Conservation (phyloP, 2,797 vertebrate species). For the Fratercula arctica region DNA sequence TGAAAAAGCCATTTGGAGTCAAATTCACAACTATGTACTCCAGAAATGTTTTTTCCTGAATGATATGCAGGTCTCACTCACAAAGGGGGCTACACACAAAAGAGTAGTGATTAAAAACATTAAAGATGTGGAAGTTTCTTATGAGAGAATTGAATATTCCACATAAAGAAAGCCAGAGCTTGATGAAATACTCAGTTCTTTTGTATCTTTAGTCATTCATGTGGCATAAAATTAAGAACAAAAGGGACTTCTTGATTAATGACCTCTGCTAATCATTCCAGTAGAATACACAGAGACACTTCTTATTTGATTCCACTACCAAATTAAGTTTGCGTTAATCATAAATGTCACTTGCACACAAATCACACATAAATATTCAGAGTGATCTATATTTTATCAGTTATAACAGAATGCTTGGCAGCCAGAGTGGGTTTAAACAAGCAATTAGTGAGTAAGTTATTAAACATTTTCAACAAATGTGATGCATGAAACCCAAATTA, state of each 20-base stretch:
- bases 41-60: neutral
- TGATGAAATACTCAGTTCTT: conserved; percentile 43
- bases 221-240: conserved; percentile 67
- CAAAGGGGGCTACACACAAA: neutral
- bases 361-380: conserved; percentile 68
- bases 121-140: neutral
- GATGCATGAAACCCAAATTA: conserved; percentile 63
- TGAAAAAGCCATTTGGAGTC: neutral
- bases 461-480: conserved; percentile 74
- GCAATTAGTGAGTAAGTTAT: conserved; percentile 73
- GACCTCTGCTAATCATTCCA: conserved; percentile 70
- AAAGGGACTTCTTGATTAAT: conserved; percentile 72
- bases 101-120: conserved; percentile 17
- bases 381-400: conserved; percentile 76
- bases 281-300: conserved; percentile 60
- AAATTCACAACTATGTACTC: neutral
- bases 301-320: conserved; percentile 67
- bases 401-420: conserved; percentile 68
- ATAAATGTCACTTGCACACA: conserved; percentile 70
- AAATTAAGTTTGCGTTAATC: conserved; percentile 76
- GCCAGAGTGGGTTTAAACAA: conserved; percentile 69
- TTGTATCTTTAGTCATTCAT: conserved; percentile 59
- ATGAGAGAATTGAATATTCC: conserved; percentile 45
- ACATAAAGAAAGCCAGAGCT: conserved; percentile 18
- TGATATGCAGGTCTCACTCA: neutral